Percentiles rank a stretch among this genome's conserved stretches.
Evolutionary conservation across 2,888 invertebrate genomes (phyloP).

Genomic region (Nomada lathburiana): DNA sequence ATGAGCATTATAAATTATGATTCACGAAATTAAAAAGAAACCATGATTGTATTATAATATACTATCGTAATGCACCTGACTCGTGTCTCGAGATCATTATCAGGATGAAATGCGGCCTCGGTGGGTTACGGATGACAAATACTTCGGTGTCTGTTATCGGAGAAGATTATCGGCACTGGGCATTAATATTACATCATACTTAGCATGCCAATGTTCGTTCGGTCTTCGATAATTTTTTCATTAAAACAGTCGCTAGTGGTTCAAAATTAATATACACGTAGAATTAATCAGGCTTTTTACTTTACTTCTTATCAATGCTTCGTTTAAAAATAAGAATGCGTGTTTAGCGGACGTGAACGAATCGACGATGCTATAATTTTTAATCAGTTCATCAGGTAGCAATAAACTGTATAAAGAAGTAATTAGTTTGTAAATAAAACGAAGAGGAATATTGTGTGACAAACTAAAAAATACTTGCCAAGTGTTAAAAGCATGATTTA

Average conservation of each 20-base stretch:
- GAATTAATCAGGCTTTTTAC: background rate
- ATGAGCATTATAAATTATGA: no score
- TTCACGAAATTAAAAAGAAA: background rate
- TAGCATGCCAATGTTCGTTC: constrained; percentile 13
- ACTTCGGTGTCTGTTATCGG: constrained; percentile 63
- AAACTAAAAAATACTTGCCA: background rate
- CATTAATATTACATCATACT: constrained; percentile 15
- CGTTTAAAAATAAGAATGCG: no score
- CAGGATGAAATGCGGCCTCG: constrained; percentile 51
- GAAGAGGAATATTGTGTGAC: background rate
- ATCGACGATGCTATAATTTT: no score
- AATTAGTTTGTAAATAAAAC: background rate
- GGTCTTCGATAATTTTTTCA: background rate
- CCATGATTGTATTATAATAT: background rate
- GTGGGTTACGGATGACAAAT: constrained; percentile 72
- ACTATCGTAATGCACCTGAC: constrained; percentile 30
- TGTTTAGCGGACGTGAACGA: no score
- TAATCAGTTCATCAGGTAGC: no score
- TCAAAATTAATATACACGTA: background rate
- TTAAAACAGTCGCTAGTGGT: background rate
- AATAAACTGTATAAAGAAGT: background rate
- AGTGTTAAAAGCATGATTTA: background rate
- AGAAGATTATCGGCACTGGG: constrained; percentile 45
- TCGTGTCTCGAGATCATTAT: constrained; percentile 3
- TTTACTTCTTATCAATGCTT: no score